A percentile compares a stretch with the other conserved stretches of the same genome.
These are phyloP conservation scores for Eurytoma adleriae DNA, from an alignment of 2,888 invertebrate genomes.

Conservation along the genomic window DNA sequence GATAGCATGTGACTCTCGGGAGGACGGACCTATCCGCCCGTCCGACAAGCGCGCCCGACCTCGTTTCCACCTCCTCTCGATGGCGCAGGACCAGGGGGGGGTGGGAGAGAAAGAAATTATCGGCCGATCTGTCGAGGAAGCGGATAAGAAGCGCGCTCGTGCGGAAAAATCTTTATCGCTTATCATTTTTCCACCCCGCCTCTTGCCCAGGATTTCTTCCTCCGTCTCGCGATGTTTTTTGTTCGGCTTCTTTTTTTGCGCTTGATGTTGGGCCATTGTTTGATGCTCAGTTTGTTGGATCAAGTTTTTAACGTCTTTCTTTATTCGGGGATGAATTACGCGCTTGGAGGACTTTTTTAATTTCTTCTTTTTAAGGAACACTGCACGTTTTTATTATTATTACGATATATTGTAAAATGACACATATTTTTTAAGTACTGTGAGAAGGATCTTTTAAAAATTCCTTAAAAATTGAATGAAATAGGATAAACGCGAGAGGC, in stretches of 20 bases:
- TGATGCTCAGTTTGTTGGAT: neutral
- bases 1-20: conserved; percentile 33
- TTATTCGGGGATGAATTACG: too few relatives aligned
- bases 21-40: neutral
- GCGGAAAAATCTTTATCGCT: conserved; percentile 25
- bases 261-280: neutral
- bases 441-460: too few relatives aligned
- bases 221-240: neutral
- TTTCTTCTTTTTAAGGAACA: too few relatives aligned
- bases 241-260: neutral
- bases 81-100: neutral
- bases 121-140: conserved; percentile 4
- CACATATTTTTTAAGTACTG: too few relatives aligned
- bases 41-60: neutral
- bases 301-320: neutral
- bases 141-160: conserved; percentile 18
- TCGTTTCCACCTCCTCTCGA: neutral
- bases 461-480: too few relatives aligned
- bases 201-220: too few relatives aligned
- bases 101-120: neutral
- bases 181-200: neutral
- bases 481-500: too few relatives aligned
- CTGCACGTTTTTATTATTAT: too few relatives aligned
- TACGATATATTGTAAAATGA: too few relatives aligned
- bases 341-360: too few relatives aligned